Base-by-base conservation (phyloP, 2,888 invertebrate species). In the Dicroscelio sp. region DNA sequence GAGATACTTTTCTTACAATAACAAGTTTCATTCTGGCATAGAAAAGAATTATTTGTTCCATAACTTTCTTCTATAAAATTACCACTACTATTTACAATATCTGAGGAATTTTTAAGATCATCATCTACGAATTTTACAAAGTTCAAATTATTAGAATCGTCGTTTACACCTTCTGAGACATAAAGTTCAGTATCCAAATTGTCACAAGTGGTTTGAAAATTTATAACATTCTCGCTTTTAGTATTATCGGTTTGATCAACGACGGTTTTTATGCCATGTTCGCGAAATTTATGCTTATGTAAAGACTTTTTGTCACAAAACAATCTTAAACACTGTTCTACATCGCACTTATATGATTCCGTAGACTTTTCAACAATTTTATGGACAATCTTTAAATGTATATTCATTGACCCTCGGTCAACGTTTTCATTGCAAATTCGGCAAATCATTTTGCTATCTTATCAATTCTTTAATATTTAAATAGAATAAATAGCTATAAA, bases 11-110 rank as follows among this genome's bases (percentile, higher is more conserved):
- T 60, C 30, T 73, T 75, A 30, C 84, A 73, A 17, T 1, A 1
- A 65, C 73, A 84, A 8, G 63, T 48, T 75, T 73, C 43, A n/a
- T 71, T 84, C 3, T 73, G 33, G 52, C 65, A 84, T 65, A 55
- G 5, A n/a, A 6, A 55, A 17, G 55, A n/a, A n/a, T 55, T 6
- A n/a, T n/a, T 12, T 55, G 55, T 55, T 17, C 38, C 38, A 35
- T 20, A 69, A 69, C n/a, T 69, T 38, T 38, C 23, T 38, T 38
- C 10, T 38, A 38, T 14, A 38, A 12, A 8, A 38, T 38, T 38
- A 38, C 43, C n/a, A n/a, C n/a, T n/a, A n/a, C n/a, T n/a, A n/a
- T n/a, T n/a, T n/a, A n/a, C n/a, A n/a, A n/a, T n/a, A n/a, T n/a
- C n/a, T n/a, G n/a, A n/a, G n/a, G n/a, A n/a, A 65, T 31, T 30